Base-by-base conservation (phyloP, 2,113 vertebrate genomes). In the Condylura cristata region DNA sequence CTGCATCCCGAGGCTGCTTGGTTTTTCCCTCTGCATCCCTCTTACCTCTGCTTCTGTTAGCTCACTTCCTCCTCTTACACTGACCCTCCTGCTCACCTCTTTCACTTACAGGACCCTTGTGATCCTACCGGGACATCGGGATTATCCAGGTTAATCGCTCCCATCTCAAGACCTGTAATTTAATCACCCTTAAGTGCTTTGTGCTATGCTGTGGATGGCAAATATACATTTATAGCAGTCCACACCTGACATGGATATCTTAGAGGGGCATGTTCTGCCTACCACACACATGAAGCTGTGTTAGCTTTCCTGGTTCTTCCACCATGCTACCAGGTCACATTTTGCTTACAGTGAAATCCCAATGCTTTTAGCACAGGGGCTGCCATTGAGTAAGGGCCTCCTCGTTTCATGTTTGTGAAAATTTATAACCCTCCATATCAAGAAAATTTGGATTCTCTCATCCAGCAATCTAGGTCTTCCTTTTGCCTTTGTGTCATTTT, bases 361-460 rank as follows among this genome's bases (percentile, higher is more conserved):
- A 30, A 83, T 12, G 17, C 6, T 26, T 37, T 70, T 86, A 71
- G 32, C 81, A 53, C n/a, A 65, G n/a, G 30, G 37, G 58, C 51
- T 68, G 74, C 70, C 72, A 1, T 26, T 58, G 68, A 74, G 34
- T 13, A 56, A 37, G 39, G 20, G 41, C 34, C 58, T 51, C 44
- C 34, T 71, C 56, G 81, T 48, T 37, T 22, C 34, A 37, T 24
- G 11, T 72, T 37, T 68, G 20, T 39, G 56, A 72, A 70, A 46
- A 60, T 17, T 30, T 78, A 10, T 71, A 91, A 63, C 39, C 28
- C 30, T 89, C 63, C 17, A 10, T 5, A 74, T 4, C 32, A 32
- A 87, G 56, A 92, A 95, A 79, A 86, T 53, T 30, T 82, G 24
- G 26, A 51, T 53, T 60, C 63, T 84, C 26, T 89, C 51, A 34